Evolutionary conservation across 2,797 vertebrate species (phyloP), one percentile per base, ranked within the genome.

Genomic region (Manis pentadactyla): DNA sequence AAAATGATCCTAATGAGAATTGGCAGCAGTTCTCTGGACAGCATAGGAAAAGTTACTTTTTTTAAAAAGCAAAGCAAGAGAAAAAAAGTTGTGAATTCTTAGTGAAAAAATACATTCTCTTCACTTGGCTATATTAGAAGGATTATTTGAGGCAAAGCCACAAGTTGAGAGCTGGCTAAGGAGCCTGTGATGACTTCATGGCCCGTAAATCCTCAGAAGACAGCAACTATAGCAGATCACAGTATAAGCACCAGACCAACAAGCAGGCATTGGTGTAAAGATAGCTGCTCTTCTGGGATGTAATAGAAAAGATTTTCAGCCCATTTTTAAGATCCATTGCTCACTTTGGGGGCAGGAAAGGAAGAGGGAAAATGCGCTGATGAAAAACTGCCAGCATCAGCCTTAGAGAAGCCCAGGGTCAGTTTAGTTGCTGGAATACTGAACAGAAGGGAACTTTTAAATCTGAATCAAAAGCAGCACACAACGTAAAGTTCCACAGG

Each of bases 121-220:
- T 92, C 87, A 53, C 39, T 95, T 97, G 95, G 83, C 90, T 89
- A 46, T 55, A 89, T 87, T 83, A 97, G 68, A 71, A 96, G 42
- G 73, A 93, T 82, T 93, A 74, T 97, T 94, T 97, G 90, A 95
- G 93, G 59, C 73, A 93, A 94, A 93, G 63, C 39, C 82, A 83
- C 77, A 93, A 92, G 61, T 92, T 90, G 87, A 93, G 69, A 95
- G 63, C 68, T 95, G 93, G 85, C 77, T 93, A 78, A 93, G 77
- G 59, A 88, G 37, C 12, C 51, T n/a, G 1, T 79, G 73, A 92
- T 96, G 96, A 92, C 92, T 95, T 97, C 92, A 96, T 90, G 79
- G 63, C 23, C 78, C 94, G 93, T 96, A 94, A 92, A 95, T 97
- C 90, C 74, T 96, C 85, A 46, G 78, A 90, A 94, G 53, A 31